These are phyloP conservation scores for Tridacna gigas DNA, from an alignment of 2,888 invertebrate genomes.

Conservation along the genomic window DNA sequence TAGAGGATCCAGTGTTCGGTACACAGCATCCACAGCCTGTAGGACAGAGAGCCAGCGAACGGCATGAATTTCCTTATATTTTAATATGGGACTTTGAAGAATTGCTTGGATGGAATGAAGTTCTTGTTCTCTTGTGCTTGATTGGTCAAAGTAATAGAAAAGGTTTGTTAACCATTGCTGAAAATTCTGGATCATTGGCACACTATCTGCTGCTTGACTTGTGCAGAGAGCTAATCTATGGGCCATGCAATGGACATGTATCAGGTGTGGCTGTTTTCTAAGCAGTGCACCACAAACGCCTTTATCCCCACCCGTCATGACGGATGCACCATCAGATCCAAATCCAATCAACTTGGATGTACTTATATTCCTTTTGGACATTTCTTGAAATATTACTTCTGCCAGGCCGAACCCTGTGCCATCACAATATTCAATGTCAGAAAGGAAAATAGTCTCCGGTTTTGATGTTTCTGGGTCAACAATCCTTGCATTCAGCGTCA, in stretches of 20 bases:
- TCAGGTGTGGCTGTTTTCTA: slow-evolving; percentile 44
- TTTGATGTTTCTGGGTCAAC: slow-evolving; percentile 29
- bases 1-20: slow-evolving; percentile 40
- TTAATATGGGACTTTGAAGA: slow-evolving; percentile 8
- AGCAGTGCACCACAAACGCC: slow-evolving; percentile 39
- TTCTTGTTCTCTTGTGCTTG: slow-evolving; percentile 14
- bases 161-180: slow-evolving; percentile 28
- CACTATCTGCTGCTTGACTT: slow-evolving; percentile 43
- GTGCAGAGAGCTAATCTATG: slow-evolving; percentile 52
- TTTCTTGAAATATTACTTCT: slow-evolving; percentile 32
- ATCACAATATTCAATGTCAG: slow-evolving; percentile 38
- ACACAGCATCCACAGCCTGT: slow-evolving; percentile 24
- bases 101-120: slow-evolving; percentile 16
- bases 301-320: slow-evolving; percentile 46
- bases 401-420: slow-evolving; percentile 37
- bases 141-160: slow-evolving; percentile 12
- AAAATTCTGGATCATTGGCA: slow-evolving; percentile 25
- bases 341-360: slow-evolving; percentile 38
- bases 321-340: slow-evolving; percentile 48
- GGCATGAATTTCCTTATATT: slow-evolving; percentile 36
- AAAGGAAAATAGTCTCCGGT: slow-evolving; percentile 24
- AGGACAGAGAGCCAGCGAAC: slow-evolving; percentile 26
- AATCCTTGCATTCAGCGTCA: slow-evolving; percentile 40
- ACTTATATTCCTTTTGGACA: slow-evolving; percentile 11
- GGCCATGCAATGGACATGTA: slow-evolving; percentile 54